Evolutionary conservation across 2,113 vertebrate species (phyloP).

Genomic region (Antigone vipio): DNA sequence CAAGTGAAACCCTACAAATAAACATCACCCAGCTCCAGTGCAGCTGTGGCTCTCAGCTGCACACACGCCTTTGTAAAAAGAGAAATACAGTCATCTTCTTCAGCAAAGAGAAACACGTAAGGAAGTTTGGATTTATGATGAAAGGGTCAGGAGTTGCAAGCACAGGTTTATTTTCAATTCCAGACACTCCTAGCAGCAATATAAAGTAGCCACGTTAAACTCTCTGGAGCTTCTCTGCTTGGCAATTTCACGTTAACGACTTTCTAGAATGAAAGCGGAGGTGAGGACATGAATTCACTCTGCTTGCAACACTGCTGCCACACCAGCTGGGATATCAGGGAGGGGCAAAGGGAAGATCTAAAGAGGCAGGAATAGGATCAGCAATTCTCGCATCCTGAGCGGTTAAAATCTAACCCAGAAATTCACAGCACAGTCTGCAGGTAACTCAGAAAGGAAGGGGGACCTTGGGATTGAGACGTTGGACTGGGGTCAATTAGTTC

Average conservation of each 20-base stretch:
- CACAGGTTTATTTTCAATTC: slow-evolving; percentile 66
- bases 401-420: background rate
- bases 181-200: slow-evolving; percentile 52
- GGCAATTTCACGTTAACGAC: slow-evolving; percentile 42
- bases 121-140: slow-evolving; percentile 60
- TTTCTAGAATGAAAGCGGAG: slow-evolving; percentile 33
- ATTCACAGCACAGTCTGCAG: rapidly evolving
- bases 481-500: background rate
- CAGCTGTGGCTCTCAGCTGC: slow-evolving; percentile 11
- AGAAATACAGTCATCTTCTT: slow-evolving; percentile 12
- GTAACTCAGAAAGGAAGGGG: background rate
- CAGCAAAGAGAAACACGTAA: slow-evolving; percentile 8
- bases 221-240: slow-evolving; percentile 49
- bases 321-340: background rate
- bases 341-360: background rate
- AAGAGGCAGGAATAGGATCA: background rate
- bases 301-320: background rate
- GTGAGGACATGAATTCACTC: background rate
- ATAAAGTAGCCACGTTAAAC: slow-evolving; percentile 51
- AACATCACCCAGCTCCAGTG: background rate
- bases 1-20: slow-evolving; percentile 11
- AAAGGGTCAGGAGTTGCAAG: slow-evolving; percentile 57
- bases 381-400: background rate
- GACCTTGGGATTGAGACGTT: background rate
- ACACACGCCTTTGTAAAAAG: background rate